Percentiles rank a stretch among this genome's conserved stretches.
Conservation (phyloP, 1,140 invertebrate species). For the Amphibalanus amphitrite region DNA sequence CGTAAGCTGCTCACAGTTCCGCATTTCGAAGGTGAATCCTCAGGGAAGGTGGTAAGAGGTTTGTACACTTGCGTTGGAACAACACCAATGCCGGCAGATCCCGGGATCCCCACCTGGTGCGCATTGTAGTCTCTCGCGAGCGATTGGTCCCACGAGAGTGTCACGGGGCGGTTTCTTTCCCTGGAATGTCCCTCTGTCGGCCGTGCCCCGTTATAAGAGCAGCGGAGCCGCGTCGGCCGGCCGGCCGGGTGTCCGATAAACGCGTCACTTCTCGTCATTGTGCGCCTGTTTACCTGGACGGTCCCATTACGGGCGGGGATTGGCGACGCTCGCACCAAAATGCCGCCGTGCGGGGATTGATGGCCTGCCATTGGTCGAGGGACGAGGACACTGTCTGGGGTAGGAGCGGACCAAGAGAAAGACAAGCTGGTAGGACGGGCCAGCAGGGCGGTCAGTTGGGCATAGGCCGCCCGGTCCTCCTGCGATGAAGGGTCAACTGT, state of each 20-base stretch:
- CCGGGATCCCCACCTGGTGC: neutral
- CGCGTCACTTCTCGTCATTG: neutral
- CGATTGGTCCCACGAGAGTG: no score
- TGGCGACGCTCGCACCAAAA: neutral
- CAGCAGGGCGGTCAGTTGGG: no score
- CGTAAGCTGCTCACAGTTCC: no score
- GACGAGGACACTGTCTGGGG: neutral
- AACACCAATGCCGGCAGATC: no score
- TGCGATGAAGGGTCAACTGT: no score
- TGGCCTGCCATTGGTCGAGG: neutral
- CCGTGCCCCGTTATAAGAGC: neutral
- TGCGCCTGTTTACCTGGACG: neutral
- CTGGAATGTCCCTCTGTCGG: no score
- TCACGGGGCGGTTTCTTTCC: no score
- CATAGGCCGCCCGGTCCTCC: no score
- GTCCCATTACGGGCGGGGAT: neutral
- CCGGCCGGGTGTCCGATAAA: neutral
- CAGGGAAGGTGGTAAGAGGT: no score
- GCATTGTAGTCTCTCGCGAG: neutral
- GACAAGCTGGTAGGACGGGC: no score
- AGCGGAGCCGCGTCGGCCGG: neutral
- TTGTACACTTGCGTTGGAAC: no score
- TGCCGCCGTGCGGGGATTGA: neutral
- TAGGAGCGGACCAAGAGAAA: neutral
- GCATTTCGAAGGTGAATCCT: no score